Base-by-base conservation (phyloP, 2,113 vertebrate genomes). In the Hiodon alosoides region DNA sequence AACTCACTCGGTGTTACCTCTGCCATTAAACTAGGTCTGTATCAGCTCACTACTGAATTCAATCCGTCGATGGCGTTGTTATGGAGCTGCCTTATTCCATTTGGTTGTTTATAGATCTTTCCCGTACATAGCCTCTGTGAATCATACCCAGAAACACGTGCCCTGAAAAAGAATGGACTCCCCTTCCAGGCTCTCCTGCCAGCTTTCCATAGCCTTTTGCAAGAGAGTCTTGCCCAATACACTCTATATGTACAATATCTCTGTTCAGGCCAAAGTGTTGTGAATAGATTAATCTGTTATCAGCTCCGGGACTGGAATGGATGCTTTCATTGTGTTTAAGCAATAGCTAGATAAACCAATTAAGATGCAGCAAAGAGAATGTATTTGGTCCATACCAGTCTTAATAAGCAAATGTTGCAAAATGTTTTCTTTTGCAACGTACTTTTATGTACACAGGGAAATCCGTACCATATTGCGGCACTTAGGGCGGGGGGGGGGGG, bases 161-260 rank as follows among this genome's bases (percentile, higher is more conserved):
- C 64, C 51, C 75, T 14, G 50, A 54, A 31, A 55, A 59, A 69
- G 58, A 4, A 59, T 4, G 7, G 5, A 64, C 9, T 58, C 13
- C 1, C 65, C 47, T 68, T 46, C 47, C 65, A 51, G 65, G 47
- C 17, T 55, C 46, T 64, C 11, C 60, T 55, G 6, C 0, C 4
- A 67, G 54, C 31, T 1, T 52, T 47, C 59, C 50, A 47, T 7
- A 9, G 60, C 50, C 51, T 66, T 66, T 66, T 67, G 72, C 72
- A 66, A 74, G 48, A 31, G 31, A 74, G 10, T 55, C 51, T 74
- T 74, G 72, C 72, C 51, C 71, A 76, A 71, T 71, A 31, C 31
- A 31, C 31, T 31, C 52, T 71, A 71, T 55, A 70, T 76, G 59
- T 76, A 16, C 48, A 3, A 65, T 59, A 50, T 71, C 68, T 76